Evolutionary conservation across 2,888 invertebrate genomes (phyloP).

Genomic region (Drosophila paramelanica): DNA sequence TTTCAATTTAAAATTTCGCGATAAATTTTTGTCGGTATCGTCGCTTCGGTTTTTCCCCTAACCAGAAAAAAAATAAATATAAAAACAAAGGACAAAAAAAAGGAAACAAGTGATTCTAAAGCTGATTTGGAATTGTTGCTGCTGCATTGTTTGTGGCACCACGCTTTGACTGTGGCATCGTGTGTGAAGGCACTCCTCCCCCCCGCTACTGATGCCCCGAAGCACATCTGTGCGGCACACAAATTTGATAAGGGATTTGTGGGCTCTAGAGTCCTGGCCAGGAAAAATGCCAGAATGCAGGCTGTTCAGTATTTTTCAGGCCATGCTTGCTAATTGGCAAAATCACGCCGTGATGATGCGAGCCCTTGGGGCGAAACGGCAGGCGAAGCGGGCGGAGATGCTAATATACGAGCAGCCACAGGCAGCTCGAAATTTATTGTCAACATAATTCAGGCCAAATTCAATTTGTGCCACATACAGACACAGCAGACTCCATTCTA

Average conservation of each 20-base stretch:
- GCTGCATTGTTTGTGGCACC: constrained; percentile 33
- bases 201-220: neutral
- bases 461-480: constrained; percentile 32
- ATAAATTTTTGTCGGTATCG: constrained; percentile 27
- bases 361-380: neutral
- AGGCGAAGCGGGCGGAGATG: neutral
- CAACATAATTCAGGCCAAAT: constrained; percentile 50
- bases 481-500: constrained; percentile 14
- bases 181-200: neutral
- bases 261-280: neutral
- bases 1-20: constrained; percentile 47
- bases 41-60: neutral
- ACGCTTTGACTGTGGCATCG: constrained; percentile 4
- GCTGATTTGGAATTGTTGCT: constrained; percentile 25
- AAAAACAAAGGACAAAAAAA: neutral
- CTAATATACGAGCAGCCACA: constrained; percentile 14
- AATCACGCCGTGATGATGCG: constrained; percentile 27
- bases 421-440: constrained; percentile 42
- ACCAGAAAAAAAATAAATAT: neutral
- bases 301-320: constrained; percentile 19
- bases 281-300: constrained; percentile 7
- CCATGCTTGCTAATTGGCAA: constrained; percentile 48
- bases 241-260: constrained; percentile 43
- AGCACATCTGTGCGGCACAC: constrained; percentile 2
- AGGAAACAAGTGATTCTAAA: constrained; percentile 15